Base-by-base conservation (phyloP, 2,888 invertebrate genomes). In the Sarcophaga variegata region DNA sequence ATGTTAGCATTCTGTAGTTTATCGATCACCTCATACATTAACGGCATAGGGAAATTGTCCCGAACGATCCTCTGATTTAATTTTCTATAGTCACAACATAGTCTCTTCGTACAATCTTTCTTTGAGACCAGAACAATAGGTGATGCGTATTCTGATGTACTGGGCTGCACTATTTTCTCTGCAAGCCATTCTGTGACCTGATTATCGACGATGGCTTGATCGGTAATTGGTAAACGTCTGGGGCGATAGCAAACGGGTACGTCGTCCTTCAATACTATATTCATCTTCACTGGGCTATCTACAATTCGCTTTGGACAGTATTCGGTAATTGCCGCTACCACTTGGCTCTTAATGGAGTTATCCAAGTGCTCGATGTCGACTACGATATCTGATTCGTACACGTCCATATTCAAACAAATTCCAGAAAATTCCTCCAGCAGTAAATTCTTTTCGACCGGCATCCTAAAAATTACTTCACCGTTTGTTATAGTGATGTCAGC, bases 151-250 rank as follows among this genome's bases (percentile, higher is more conserved):
- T 83, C 83, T 1, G 71, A 83, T 8, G 4, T 6, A 22, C 72
- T 78, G 10, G 64, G 59, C 27, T 64, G 64, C 2, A 81, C 22
- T 17, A 82, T 79, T 12, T 60, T 47, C 11, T 74, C 27, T 64
- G 69, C 37, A 6, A 86, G 17, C 81, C 85, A 85, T 22, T 78
- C 72, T 1, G 20, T 2, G 6, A 85, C 49, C 22, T 86, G 79
- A 17, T 69, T 22, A 20, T 85, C 78, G 3, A 85, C 77, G 22
- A 78, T 63, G 2, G 5, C 10, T 14, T 67, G 90, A 67, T 92
- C 90, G 3, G 62, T 14, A 0, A 74, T 80, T 0, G 90, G 83
- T 64, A 92, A 81, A 49, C 91, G 77, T 71, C 91, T 87, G 4
- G 87, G 86, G 17, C 70, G 37, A n/a, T 88, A 80, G 14, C 62